Percentiles rank a stretch among this genome's conserved stretches.
Conservation (phyloP, 2,113 vertebrate genomes). For the Mola mola region DNA sequence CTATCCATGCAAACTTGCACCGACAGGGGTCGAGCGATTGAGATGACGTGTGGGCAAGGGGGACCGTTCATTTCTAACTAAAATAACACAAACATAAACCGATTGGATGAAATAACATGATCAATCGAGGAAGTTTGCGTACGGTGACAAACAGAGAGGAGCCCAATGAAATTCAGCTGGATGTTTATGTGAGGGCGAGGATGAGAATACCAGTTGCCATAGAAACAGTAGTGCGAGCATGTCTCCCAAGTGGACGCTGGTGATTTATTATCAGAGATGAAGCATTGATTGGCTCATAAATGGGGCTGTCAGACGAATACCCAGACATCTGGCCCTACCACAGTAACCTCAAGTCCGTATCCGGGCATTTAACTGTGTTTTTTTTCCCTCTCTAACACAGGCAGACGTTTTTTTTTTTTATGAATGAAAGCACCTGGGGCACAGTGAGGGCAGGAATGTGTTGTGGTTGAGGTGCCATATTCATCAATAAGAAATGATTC, state of each 20-base stretch:
- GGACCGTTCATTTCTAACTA: too few species aligned
- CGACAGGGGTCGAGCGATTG: too few species aligned
- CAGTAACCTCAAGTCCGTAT: constrained; percentile 6
- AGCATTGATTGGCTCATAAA: constrained; percentile 62
- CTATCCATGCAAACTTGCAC: too few species aligned
- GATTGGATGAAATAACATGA: constrained; percentile 27
- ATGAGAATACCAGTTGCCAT: constrained; percentile 66
- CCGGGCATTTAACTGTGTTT: neutral
- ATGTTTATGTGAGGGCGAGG: constrained; percentile 50
- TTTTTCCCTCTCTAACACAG: neutral
- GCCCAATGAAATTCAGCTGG: constrained; percentile 58
- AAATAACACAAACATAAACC: neutral
- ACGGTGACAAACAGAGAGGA: constrained; percentile 47
- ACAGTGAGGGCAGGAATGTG: neutral
- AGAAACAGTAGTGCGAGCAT: constrained; percentile 60
- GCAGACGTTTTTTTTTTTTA: constrained; percentile 24
- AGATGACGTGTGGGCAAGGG: neutral
- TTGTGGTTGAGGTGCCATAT: too few species aligned
- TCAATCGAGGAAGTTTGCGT: constrained; percentile 23
- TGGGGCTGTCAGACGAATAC: constrained; percentile 35
- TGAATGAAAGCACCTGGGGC: constrained; percentile 33
- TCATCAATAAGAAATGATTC: too few species aligned
- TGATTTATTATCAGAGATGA: constrained; percentile 56
- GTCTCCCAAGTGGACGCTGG: constrained; percentile 58
- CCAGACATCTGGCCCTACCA: constrained; percentile 24